Percentiles rank a stretch among this genome's conserved stretches.
These are phyloP conservation scores for Plagiodera versicolora DNA, from an alignment of 2,888 invertebrate species.

Conservation along the genomic window DNA sequence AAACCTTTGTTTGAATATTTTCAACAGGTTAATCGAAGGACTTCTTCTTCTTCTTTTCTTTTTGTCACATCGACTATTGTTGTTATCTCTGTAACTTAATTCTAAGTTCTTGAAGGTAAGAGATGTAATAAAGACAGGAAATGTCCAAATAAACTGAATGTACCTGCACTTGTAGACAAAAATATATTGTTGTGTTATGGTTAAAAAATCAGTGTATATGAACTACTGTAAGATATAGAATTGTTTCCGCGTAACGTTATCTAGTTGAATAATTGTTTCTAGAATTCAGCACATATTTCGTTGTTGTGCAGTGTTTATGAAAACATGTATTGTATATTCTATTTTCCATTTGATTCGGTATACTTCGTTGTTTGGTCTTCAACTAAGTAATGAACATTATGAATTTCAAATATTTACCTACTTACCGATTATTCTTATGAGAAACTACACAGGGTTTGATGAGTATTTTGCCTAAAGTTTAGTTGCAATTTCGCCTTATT, in stretches of 20 bases:
- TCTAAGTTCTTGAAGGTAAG: too few relatives aligned
- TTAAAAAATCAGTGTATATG: neutral
- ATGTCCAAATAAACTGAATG: conserved; percentile 9
- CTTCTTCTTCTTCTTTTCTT: neutral
- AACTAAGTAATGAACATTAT: neutral
- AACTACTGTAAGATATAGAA: neutral
- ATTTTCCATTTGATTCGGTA: neutral
- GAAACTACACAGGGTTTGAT: conserved; percentile 24
- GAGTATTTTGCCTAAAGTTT: conserved; percentile 25
- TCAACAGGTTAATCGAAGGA: too few relatives aligned
- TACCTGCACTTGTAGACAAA: conserved; percentile 22
- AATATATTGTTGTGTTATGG: conserved; percentile 14
- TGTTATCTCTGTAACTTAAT: neutral
- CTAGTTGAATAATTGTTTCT: neutral
- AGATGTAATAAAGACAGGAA: neutral
- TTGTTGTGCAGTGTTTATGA: conserved; percentile 10
- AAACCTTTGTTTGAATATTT: too few relatives aligned
- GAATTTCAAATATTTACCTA: too few relatives aligned
- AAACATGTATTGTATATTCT: neutral
- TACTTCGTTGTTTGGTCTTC: neutral
- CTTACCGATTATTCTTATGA: conserved; percentile 20
- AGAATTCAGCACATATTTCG: neutral
- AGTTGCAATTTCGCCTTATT: conserved; percentile 21
- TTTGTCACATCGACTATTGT: too few relatives aligned
- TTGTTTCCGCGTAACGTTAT: neutral